Evolutionary conservation across 2,797 vertebrate genomes (phyloP).

Genomic region (Gobio occitaniae): DNA sequence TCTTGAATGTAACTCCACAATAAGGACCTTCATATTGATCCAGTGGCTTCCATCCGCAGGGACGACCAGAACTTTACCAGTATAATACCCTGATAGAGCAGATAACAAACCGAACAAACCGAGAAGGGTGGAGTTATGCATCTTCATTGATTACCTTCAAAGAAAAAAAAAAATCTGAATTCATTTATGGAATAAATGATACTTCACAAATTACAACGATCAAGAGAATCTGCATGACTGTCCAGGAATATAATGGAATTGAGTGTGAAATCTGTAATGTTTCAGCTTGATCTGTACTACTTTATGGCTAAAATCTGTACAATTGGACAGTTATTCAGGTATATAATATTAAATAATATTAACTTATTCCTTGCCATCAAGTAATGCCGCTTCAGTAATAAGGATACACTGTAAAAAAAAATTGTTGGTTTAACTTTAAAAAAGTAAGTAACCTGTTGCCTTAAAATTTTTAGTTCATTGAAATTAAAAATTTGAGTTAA

Average conservation of each 20-base stretch:
- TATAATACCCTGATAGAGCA: not conserved
- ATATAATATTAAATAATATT: not conserved
- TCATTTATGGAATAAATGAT: not conserved
- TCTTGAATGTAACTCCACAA: conserved; percentile 52
- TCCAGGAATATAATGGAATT: not conserved
- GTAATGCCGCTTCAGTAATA: not conserved
- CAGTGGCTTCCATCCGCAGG: conserved; percentile 63
- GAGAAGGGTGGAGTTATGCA: not conserved
- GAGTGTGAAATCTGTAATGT: not conserved
- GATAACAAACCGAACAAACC: not conserved
- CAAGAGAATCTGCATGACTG: not conserved
- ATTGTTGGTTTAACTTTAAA: no score
- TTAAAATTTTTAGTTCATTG: no score
- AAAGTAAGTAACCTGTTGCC: no score
- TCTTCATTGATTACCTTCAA: not conserved
- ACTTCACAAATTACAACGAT: not conserved
- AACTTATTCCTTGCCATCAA: not conserved
- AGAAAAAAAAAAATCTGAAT: no score
- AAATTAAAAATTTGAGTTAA: no score
- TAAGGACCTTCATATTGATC: conserved; percentile 42
- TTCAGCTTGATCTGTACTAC: not conserved
- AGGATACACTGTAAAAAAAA: not conserved
- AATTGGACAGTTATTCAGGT: not conserved
- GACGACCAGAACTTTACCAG: conserved; percentile 40
- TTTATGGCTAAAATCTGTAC: not conserved